phyloP scores from a whole-genome alignment of 2,113 vertebrate species.

The Ceyx melanurus region DNA sequence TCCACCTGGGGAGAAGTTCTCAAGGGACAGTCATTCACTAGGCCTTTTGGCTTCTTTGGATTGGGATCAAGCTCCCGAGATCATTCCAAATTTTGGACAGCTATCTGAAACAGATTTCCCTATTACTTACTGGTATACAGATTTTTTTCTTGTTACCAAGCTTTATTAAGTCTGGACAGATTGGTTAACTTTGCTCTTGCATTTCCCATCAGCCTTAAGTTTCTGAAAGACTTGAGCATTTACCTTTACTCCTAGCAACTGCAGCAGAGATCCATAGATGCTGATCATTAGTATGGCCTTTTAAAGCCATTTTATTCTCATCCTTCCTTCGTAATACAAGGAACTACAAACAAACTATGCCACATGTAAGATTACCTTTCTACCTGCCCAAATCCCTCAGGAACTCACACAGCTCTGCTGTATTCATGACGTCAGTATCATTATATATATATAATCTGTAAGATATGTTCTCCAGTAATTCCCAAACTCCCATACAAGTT shows the following conservation, averaged over 20 bases:
- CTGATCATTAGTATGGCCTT: not conserved
- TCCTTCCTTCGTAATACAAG: not conserved
- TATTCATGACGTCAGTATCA: not conserved
- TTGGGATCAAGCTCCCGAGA: not conserved
- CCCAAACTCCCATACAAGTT: slow-evolving; percentile 9
- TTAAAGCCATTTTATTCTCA: not conserved
- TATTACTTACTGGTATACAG: not conserved
- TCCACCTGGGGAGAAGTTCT: not conserved
- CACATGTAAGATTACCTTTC: not conserved
- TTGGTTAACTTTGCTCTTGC: not conserved
- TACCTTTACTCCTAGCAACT: not conserved
- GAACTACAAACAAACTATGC: not conserved
- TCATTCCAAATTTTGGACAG: not conserved
- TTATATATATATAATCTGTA: not conserved
- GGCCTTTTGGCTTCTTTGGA: not conserved
- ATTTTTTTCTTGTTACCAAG: not conserved
- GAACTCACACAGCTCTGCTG: not conserved
- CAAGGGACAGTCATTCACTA: not conserved
- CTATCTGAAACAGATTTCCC: not conserved
- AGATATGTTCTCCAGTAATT: slow-evolving; percentile 37
- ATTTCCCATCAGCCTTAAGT: not conserved
- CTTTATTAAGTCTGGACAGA: not conserved
- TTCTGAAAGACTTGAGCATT: not conserved
- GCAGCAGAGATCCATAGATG: not conserved
- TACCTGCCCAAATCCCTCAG: not conserved